A percentile compares a stretch with the other conserved stretches of the same genome.
These are phyloP conservation scores for Dicrostonyx torquatus DNA, from an alignment of 2,797 vertebrate genomes.

Conservation along the genomic window DNA sequence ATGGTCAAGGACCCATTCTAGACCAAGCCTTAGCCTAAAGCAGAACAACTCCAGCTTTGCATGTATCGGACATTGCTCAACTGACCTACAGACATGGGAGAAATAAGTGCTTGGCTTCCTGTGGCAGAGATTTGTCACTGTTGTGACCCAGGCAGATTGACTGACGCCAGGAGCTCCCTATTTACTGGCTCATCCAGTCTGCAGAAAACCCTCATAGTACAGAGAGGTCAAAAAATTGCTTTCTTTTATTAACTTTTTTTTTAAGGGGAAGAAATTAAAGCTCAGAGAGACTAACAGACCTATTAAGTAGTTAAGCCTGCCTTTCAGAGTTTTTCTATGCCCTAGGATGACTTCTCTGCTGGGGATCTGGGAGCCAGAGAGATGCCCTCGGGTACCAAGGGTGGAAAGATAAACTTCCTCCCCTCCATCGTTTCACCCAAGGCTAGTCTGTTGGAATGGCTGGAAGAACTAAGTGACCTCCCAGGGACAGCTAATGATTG, in stretches of 20 bases:
- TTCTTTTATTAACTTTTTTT: neutral
- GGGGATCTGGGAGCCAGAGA: neutral
- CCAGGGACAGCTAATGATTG: conserved; percentile 11
- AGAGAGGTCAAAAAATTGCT: neutral
- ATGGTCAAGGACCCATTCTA: neutral
- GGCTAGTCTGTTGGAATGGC: neutral
- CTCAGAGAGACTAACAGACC: neutral
- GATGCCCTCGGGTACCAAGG: neutral
- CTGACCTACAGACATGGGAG: neutral
- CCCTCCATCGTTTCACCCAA: conserved; percentile 22
- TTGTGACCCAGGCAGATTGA: neutral
- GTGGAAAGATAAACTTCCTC: neutral
- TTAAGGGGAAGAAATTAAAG: neutral
- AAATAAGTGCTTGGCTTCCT: neutral
- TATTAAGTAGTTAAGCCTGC: neutral
- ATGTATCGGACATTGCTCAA: neutral
- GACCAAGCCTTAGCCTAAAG: neutral
- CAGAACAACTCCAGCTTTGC: neutral
- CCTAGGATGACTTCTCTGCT: neutral
- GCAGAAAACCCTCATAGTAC: neutral
- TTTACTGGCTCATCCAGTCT: neutral
- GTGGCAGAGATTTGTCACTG: neutral
- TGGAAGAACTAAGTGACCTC: conserved; percentile 13
- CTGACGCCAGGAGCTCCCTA: neutral
- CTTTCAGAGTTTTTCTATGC: neutral